These are phyloP conservation scores for Procavia capensis DNA, from an alignment of 2,113 vertebrate species.

Conservation along the genomic window DNA sequence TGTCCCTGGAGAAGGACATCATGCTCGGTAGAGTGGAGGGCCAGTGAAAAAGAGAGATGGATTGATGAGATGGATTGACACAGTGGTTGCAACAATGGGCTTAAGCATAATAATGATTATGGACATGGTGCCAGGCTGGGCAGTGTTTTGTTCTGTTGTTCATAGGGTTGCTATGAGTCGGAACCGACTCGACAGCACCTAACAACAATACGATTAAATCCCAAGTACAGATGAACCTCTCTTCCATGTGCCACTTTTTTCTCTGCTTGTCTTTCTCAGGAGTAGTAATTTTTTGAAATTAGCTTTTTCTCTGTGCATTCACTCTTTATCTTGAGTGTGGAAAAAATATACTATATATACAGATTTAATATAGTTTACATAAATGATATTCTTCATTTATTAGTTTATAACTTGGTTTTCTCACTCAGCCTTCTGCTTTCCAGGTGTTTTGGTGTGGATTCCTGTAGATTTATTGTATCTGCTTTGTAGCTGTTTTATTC, in stretches of 20 bases:
- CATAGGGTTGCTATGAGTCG: too few species aligned
- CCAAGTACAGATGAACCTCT: neutral
- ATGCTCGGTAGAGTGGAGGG: too few species aligned
- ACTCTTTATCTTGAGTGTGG: neutral
- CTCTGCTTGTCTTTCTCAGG: neutral
- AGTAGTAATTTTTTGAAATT: constrained; percentile 37
- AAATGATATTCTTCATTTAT: neutral
- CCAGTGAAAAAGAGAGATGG: too few species aligned
- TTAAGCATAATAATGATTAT: too few species aligned
- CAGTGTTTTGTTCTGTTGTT: too few species aligned
- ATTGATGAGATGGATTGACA: too few species aligned
- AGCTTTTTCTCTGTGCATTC: neutral
- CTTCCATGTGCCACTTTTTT: neutral
- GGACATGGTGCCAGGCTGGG: too few species aligned
- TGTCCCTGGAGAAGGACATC: too few species aligned
- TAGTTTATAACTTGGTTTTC: neutral
- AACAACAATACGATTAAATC: too few species aligned
- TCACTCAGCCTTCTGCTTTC: neutral
- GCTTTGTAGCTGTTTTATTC: neutral
- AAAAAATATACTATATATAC: neutral
- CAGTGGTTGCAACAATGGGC: too few species aligned
- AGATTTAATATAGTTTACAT: neutral
- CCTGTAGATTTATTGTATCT: neutral
- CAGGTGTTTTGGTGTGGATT: neutral
- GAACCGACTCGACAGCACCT: too few species aligned